Conservation (phyloP, 2,888 invertebrate species). For the Zonitis immaculata region DNA sequence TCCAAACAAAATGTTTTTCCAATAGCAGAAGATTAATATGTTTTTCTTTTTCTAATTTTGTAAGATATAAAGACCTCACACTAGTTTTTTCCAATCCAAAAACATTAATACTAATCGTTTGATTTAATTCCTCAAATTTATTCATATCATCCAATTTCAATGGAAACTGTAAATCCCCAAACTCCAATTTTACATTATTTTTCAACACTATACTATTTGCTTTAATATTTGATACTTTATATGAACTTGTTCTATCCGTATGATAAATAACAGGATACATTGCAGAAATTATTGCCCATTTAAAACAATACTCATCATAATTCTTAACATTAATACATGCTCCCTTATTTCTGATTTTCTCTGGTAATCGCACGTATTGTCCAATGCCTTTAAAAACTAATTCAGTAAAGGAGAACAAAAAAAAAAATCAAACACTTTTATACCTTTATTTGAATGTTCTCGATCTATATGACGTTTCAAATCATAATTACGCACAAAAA, state of each 20-base stretch:
- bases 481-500: no score
- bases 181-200: not conserved
- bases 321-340: constrained; percentile 31
- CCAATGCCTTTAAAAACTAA: no score
- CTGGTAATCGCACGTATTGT: constrained; percentile 29
- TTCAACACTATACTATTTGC: not conserved
- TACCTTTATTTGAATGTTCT: no score
- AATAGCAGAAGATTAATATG: not conserved
- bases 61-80: not conserved
- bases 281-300: constrained; percentile 27
- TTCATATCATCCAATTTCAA: not conserved
- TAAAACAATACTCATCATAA: constrained; percentile 29
- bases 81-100: not conserved
- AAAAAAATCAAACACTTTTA: no score
- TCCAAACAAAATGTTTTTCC: no score
- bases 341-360: constrained; percentile 19
- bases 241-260: constrained; percentile 17
- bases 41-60: not conserved
- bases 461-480: no score
- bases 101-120: not conserved
- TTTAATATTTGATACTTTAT: not conserved
- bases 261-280: constrained; percentile 19
- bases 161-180: not conserved
- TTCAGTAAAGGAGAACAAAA: no score
- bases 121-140: not conserved